These are phyloP conservation scores for Triplophysa rosa DNA, from an alignment of 2,113 vertebrate species.

Conservation along the genomic window DNA sequence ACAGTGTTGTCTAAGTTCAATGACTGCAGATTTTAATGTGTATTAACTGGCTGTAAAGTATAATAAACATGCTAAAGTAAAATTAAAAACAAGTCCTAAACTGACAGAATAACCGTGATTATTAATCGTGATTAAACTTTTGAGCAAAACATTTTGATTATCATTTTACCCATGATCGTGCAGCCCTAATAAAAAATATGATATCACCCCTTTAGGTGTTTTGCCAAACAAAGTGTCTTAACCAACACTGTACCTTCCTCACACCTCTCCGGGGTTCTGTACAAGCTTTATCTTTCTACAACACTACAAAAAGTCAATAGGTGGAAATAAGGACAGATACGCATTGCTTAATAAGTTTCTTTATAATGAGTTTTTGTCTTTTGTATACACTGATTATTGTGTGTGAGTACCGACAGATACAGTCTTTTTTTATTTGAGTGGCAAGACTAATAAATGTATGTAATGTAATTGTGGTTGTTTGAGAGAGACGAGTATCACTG, in stretches of 20 bases:
- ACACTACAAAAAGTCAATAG: constrained; percentile 54
- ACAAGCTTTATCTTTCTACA: constrained; percentile 32
- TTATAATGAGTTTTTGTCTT: constrained; percentile 23
- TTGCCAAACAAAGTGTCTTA: neutral
- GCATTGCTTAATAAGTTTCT: constrained; percentile 32
- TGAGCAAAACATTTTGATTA: no score
- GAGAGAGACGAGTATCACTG: neutral
- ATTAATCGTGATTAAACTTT: no score
- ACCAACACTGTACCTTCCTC: neutral
- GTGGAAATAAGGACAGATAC: constrained; percentile 65
- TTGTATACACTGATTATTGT: neutral
- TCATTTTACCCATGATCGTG: no score
- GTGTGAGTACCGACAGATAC: constrained; percentile 3
- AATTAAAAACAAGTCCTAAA: no score
- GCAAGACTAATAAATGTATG: neutral
- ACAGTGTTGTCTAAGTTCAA: no score
- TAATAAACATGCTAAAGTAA: no score
- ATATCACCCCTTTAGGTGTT: neutral
- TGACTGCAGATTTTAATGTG: no score
- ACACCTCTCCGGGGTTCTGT: neutral
- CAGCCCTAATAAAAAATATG: no score
- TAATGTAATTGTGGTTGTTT: constrained; percentile 14
- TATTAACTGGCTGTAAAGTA: no score
- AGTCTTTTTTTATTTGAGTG: constrained; percentile 14
- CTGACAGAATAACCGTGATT: no score